Evolutionary conservation across 2,797 vertebrate genomes (phyloP).

Genomic region (Ctenopoma kingsleyae): DNA sequence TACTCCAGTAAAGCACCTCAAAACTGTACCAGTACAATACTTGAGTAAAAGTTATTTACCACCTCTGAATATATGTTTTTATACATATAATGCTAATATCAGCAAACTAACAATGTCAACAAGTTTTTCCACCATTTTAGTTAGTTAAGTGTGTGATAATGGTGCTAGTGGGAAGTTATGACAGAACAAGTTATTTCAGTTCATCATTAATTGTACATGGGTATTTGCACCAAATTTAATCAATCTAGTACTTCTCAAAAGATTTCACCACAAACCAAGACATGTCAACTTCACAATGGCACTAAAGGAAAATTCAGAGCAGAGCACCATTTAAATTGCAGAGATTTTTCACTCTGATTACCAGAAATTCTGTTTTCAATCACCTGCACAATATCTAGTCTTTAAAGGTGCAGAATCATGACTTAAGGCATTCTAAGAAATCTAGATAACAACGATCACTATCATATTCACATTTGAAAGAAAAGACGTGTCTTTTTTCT

Average conservation of each 20-base stretch:
- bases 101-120: not conserved
- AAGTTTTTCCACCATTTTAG: too few relatives aligned
- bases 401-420: not conserved
- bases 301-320: too few relatives aligned
- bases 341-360: not conserved
- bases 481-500: not conserved
- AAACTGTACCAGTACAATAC: too few relatives aligned
- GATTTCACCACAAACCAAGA: not conserved
- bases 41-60: too few relatives aligned
- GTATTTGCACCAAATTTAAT: too few relatives aligned
- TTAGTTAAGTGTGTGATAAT: too few relatives aligned
- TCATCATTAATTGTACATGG: too few relatives aligned
- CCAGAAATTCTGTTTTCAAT: not conserved
- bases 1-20: too few relatives aligned
- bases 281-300: not conserved
- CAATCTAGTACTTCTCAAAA: too few relatives aligned
- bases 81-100: not conserved
- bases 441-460: not conserved
- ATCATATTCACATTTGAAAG: not conserved
- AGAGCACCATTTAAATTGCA: not conserved
- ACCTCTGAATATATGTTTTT: too few relatives aligned
- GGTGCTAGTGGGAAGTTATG: too few relatives aligned
- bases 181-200: too few relatives aligned
- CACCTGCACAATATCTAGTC: not conserved
- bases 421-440: not conserved